Evolutionary conservation across 1,140 invertebrate genomes (phyloP), one percentile per base, ranked within the genome.

Genomic region (Antheraea pernyi): DNA sequence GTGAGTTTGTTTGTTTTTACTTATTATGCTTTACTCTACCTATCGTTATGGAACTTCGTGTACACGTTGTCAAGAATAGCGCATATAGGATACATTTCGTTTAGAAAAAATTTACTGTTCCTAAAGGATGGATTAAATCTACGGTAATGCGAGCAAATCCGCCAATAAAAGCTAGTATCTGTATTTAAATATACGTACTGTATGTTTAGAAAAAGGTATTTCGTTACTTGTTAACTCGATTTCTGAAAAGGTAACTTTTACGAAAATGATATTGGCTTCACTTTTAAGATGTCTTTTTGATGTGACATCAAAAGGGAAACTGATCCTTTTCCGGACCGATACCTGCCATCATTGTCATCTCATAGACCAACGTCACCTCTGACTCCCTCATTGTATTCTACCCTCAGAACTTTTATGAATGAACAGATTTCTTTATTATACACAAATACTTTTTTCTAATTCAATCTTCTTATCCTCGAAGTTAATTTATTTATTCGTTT

Each of bases 401-500:
- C 86, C 88, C 89, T 88, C 76, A 78, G 76, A 85, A 88, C 81
- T 86, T 83, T 84, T 84, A 80, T 91, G 82, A 90, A 87, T 88
- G 77, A 77, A 83, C 78, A 82, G 82, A 88, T 84, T 85, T 89
- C 85, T 88, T 89, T 90, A 90, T 91, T 88, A 88, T 78, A 58
- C 46, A 85, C 80, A 77, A 88, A 86, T 84, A 81, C 80, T 83
- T 91, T 79, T 53, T 87, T 85, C 88, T 90, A 91, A 89, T 89
- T 88, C 85, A 88, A 91, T 87, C 80, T 81, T 80, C 82, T 89
- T 81, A 92, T 87, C 87, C 87, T 82, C 70, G 72, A 80, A 75
- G 39, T 82, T 86, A 83, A 84, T 85, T 89, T 87, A 90, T 90
- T 90, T 86, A 84, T 85, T 84, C 84, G 81, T 86, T 88, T 85